phyloP scores from a whole-genome alignment of 2,888 invertebrate species.

The Psylliodes chrysocephalus region DNA sequence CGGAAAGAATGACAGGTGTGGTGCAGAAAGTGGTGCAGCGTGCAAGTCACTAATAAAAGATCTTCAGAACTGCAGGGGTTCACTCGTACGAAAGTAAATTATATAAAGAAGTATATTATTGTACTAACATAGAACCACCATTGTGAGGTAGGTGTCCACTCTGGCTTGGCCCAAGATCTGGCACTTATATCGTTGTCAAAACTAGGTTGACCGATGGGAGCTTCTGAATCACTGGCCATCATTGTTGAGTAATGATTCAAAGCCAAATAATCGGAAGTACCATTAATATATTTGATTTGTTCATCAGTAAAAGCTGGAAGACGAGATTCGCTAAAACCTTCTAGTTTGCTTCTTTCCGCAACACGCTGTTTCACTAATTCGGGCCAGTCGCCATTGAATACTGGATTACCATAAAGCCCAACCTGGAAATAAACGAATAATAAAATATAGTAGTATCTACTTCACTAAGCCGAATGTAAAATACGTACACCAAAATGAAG shows the following conservation, averaged over 20 bases:
- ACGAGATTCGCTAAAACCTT: constrained; percentile 71
- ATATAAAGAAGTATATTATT: no score
- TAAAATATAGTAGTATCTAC: background rate
- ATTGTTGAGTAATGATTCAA: constrained; percentile 77
- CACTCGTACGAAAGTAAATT: no score
- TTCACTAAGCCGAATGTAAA: no score
- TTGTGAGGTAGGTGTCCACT: constrained; percentile 49
- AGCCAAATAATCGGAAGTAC: constrained; percentile 78
- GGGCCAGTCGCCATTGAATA: constrained; percentile 76
- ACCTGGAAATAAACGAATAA: constrained; percentile 43
- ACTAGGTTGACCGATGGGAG: constrained; percentile 31
- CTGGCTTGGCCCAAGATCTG: constrained; percentile 61
- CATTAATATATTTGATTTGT: constrained; percentile 71
- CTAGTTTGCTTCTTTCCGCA: constrained; percentile 68
- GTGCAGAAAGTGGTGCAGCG: no score
- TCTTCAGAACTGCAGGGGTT: no score
- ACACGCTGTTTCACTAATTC: constrained; percentile 71
- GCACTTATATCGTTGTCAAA: constrained; percentile 59
- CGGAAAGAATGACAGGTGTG: no score
- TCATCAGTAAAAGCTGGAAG: constrained; percentile 71
- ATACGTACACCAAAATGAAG: constrained; percentile 44
- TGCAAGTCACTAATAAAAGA: no score
- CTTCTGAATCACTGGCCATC: constrained; percentile 15
- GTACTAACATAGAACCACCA: constrained; percentile 57
- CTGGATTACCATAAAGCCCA: constrained; percentile 65